Evolutionary conservation across 2,797 vertebrate species (phyloP).

Genomic region (Poliocrania exsul): DNA sequence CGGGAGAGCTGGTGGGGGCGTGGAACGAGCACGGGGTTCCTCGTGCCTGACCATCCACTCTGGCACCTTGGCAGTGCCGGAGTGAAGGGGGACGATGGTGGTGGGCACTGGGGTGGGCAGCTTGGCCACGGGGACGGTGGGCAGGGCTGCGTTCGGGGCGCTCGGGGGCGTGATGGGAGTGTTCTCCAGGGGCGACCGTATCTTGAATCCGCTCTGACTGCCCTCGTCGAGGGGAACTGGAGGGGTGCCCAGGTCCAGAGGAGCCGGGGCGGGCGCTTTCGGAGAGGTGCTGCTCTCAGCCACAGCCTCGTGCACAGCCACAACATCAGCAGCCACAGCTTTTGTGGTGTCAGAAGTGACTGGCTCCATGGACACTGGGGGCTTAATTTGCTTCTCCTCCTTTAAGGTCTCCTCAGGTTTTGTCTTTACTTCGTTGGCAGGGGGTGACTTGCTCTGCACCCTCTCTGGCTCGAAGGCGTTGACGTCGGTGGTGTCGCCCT

Average conservation of each 20-base stretch:
- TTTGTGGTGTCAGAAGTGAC: neutral
- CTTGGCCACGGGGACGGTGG: constrained; percentile 75
- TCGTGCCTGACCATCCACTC: constrained; percentile 91
- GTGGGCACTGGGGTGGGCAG: constrained; percentile 71
- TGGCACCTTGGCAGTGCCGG: constrained; percentile 64
- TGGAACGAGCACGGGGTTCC: constrained; percentile 83
- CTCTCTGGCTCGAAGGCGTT: constrained; percentile 73
- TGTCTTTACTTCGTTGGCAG: neutral
- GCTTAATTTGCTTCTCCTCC: constrained; percentile 65
- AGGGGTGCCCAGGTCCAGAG: constrained; percentile 17
- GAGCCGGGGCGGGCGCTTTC: neutral
- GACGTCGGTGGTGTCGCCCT: constrained; percentile 68
- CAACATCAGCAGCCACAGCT: neutral
- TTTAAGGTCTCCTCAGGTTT: constrained; percentile 46
- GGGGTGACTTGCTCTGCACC: constrained; percentile 60
- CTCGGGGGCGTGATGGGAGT: constrained; percentile 70
- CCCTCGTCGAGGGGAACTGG: constrained; percentile 35
- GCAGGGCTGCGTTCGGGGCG: constrained; percentile 70
- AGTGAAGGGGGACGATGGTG: constrained; percentile 73
- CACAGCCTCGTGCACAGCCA: neutral
- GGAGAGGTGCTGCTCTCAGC: constrained; percentile 57
- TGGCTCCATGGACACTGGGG: neutral
- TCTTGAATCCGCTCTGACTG: constrained; percentile 71
- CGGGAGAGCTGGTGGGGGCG: constrained; percentile 85
- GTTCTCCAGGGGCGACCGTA: constrained; percentile 72